A percentile compares a stretch with the other conserved stretches of the same genome.
These are phyloP conservation scores for Carterocephalus palaemon DNA, from an alignment of 2,888 invertebrate genomes.

Conservation along the genomic window DNA sequence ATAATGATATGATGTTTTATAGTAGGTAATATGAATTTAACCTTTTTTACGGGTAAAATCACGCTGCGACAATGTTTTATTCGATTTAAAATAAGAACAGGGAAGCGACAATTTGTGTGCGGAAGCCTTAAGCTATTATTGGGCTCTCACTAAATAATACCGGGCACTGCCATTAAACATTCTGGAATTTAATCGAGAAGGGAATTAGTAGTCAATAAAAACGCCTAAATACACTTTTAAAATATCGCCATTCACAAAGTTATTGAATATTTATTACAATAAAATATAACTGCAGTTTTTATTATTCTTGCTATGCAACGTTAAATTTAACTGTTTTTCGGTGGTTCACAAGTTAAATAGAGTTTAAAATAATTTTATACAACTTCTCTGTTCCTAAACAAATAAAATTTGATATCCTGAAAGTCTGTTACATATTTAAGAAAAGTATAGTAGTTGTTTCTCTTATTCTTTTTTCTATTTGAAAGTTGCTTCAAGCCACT, in stretches of 20 bases:
- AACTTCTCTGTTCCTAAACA: too few species aligned
- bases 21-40: too few species aligned
- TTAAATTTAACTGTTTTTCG: too few species aligned
- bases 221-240: constrained; percentile 19
- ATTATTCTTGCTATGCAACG: neutral
- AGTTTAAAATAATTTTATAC: too few species aligned
- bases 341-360: too few species aligned
- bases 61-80: too few species aligned
- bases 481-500: too few species aligned
- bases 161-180: constrained; percentile 19
- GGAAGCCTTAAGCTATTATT: constrained; percentile 15
- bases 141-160: constrained; percentile 21
- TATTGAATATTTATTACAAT: constrained; percentile 21
- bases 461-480: constrained; percentile 5
- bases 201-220: constrained; percentile 21
- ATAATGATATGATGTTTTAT: too few species aligned
- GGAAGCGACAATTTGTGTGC: too few species aligned
- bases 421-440: constrained; percentile 20
- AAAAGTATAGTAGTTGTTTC: constrained; percentile 3
- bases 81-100: too few species aligned
- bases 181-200: constrained; percentile 21
- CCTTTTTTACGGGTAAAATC: too few species aligned
- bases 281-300: constrained; percentile 7
- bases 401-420: too few species aligned
- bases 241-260: constrained; percentile 16